Evolutionary conservation across 2,888 invertebrate genomes (phyloP), one percentile per base, ranked within the genome.

Genomic region (Ophion ellenae): DNA sequence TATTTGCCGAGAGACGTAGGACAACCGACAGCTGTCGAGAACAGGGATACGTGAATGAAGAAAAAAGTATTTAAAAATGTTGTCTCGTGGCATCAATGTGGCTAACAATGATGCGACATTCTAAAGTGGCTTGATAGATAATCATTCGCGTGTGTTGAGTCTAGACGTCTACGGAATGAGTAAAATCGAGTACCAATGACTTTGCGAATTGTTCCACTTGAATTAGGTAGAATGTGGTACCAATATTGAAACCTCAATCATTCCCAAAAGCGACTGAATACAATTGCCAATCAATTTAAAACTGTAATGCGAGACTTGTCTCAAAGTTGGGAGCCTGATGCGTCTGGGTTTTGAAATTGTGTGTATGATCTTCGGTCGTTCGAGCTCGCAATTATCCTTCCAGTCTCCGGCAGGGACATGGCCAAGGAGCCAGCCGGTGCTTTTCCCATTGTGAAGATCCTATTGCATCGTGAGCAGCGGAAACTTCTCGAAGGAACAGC

Each of bases 301-400:
- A 70, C 63, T 40, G 74, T 66, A 40, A 57, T 57, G 71, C 17
- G 64, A 66, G 77, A 81, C 73, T 74, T 74, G 73, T 70, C 47
- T 66, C n/a, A 75, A 78, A 57, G 57, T 64, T 66, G 11, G 28
- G 2, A 24, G 3, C 28, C 32, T 57, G 61, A 61, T 73, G 28
- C 53, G 28, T 61, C 47, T 28, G 63, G 59, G 79, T 70, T 75
- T 71, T 83, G 36, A 73, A 80, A 80, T 73, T 66, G 71, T 70
- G 67, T 75, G 59, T 70, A 79, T 28, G 59, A 59, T 63, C 53
- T 64, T 67, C 59, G 74, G 74, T 57, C 67, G 77, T 83, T 80
- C 80, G 83, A 86, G 67, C 73, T 77, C 69, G 77, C 83, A 71
- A 85, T 85, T 80, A 80, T 83, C 80, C 76, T 69, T 73, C 76